Conservation (phyloP, 2,113 vertebrate genomes). For the Cyanocitta stelleri region DNA sequence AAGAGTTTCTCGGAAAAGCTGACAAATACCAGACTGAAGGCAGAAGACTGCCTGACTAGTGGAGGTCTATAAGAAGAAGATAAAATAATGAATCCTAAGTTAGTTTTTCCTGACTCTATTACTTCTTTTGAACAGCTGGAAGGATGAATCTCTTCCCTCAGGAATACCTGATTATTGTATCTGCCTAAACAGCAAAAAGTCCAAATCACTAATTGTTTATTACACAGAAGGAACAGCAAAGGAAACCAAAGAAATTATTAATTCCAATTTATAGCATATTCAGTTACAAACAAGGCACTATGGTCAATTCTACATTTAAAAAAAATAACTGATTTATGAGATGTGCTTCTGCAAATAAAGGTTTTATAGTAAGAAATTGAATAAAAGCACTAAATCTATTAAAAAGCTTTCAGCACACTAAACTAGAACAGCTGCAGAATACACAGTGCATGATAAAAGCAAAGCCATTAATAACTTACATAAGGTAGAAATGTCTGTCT, state of each 20-base stretch:
- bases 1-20: constrained; percentile 93
- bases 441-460: background rate
- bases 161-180: background rate
- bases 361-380: background rate
- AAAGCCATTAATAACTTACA: background rate
- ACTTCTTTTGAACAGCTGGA: background rate
- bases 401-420: constrained; percentile 5
- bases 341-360: constrained; percentile 9
- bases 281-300: background rate
- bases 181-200: background rate
- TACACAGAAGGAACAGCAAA: background rate
- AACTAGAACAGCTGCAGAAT: background rate
- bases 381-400: background rate
- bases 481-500: background rate
- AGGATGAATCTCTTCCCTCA: background rate
- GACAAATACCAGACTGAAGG: constrained; percentile 91
- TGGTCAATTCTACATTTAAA: background rate
- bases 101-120: background rate
- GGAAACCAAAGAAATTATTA: background rate
- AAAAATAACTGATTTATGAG: background rate
- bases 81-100: constrained; percentile 19
- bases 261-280: background rate
- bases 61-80: constrained; percentile 81
- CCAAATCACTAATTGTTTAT: background rate
- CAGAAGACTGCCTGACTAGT: constrained; percentile 94